Base-by-base conservation (phyloP, 2,797 vertebrate genomes). In the Pangasius sanitwongsei region DNA sequence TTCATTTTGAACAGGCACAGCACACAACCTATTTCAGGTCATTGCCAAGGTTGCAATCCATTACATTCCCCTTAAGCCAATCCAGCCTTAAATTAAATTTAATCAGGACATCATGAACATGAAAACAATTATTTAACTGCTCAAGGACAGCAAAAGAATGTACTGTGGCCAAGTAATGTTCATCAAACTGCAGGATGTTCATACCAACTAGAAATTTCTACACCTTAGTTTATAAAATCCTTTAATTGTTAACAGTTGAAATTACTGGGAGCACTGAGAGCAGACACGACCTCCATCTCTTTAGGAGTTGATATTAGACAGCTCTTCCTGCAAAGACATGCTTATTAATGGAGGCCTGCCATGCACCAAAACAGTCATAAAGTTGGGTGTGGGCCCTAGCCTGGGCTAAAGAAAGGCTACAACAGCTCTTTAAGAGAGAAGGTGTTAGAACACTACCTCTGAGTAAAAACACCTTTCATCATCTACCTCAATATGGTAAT, bases 331-430 rank as follows among this genome's bases (percentile, higher is more conserved):
- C 83, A 94, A 90, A 95, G 95, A 92, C 94, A 94, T 92, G 91
- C 94, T 94, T 92, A 96, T 96, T 95, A 95, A 92, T 87, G 91
- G 91, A 91, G 92, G 92, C 91, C 89, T 93, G 92, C 92, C 92
- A 91, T 93, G 82, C 25, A 70, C 91, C 86, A 95, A 96, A 96
- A 96, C 95, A 95, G 92, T 94, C 96, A 96, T 95, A 91, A 86
- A 88, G 85, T 78, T 78, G 91, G 93, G 94, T 89, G 94, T 93
- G 93, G 92, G 92, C 91, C 93, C 91, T 25, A 88, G 53, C 61
- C 85, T 85, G 61, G 72, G 72, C 81, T 89, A 77, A 87, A 84
- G 81, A 75, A 90, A 74, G 74, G 55, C 59, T 87, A 81, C 59
- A 87, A 67, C 63, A 81, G 83, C 67, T 81, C 78, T 74, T 37